Conservation (phyloP, 1,140 invertebrate genomes). For the Trissolcus basalis region DNA sequence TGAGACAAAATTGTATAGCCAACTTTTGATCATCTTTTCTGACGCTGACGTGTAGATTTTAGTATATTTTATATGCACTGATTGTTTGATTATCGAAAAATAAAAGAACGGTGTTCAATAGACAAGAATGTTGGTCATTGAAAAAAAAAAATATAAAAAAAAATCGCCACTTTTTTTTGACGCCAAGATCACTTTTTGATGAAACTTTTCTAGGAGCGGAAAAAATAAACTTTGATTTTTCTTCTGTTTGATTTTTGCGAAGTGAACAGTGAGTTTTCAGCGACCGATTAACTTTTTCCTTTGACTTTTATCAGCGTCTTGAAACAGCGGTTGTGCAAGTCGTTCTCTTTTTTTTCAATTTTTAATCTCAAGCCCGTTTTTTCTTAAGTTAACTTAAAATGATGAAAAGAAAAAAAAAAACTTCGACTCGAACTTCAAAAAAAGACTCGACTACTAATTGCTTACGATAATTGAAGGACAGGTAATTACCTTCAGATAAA, state of each 20-base stretch:
- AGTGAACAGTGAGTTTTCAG: not conserved
- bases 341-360: not conserved
- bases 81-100: slow-evolving; percentile 77
- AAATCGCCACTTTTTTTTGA: too few relatives aligned
- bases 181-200: too few relatives aligned
- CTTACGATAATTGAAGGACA: slow-evolving; percentile 57
- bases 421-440: slow-evolving; percentile 10
- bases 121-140: slow-evolving; percentile 61
- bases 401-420: slow-evolving; percentile 3
- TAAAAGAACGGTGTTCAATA: slow-evolving; percentile 77
- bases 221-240: too few relatives aligned
- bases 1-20: slow-evolving; percentile 70
- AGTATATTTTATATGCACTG: slow-evolving; percentile 78
- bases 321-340: not conserved
- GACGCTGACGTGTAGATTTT: slow-evolving; percentile 74
- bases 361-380: not conserved
- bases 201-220: too few relatives aligned
- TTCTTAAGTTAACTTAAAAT: slow-evolving; percentile 8
- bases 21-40: slow-evolving; percentile 76
- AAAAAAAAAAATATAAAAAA: too few relatives aligned
- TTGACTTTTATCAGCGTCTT: not conserved
- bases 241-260: not conserved
- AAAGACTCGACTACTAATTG: slow-evolving; percentile 26
- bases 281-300: too few relatives aligned
- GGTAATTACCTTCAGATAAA: slow-evolving; percentile 70